A percentile compares a stretch with the other conserved stretches of the same genome.
Evolutionary conservation across 1,140 invertebrate species (phyloP).

Genomic region (Macrostomum lignano): DNA sequence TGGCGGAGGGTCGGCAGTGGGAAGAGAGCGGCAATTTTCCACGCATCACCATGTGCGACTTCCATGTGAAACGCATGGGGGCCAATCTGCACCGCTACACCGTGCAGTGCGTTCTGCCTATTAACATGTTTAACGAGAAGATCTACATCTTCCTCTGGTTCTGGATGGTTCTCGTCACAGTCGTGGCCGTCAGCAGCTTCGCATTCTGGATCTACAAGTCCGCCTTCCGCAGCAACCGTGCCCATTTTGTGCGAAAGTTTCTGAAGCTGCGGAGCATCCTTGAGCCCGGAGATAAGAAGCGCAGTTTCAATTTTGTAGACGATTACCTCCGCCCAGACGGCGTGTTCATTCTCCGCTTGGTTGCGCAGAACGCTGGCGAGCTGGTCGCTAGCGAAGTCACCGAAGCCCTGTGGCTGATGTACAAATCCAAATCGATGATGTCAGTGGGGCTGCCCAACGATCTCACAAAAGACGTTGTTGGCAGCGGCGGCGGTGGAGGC

Average conservation of each 20-base stretch:
- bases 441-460: too few relatives aligned
- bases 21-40: conserved; percentile 10
- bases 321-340: conserved; percentile 9
- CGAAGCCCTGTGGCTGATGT: conserved; percentile 11
- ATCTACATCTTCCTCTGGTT: conserved; percentile 11
- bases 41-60: conserved; percentile 11
- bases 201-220: conserved; percentile 4
- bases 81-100: conserved; percentile 11
- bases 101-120: conserved; percentile 12
- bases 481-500: too few relatives aligned
- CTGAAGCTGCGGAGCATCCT: conserved; percentile 20
- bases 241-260: conserved; percentile 25
- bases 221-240: conserved; percentile 10
- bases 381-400: conserved; percentile 8
- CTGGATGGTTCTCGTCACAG: conserved; percentile 8
- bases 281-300: conserved; percentile 10
- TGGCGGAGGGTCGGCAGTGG: conserved; percentile 9
- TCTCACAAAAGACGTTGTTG: too few relatives aligned
- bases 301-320: conserved; percentile 7
- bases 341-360: conserved; percentile 9
- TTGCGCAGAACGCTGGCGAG: conserved; percentile 9
- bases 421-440: too few relatives aligned
- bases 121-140: conserved; percentile 13
- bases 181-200: neutral
- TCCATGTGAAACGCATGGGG: conserved; percentile 10